A percentile compares a stretch with the other conserved stretches of the same genome.
phyloP scores from a whole-genome alignment of 2,888 invertebrate genomes.

The Ephialtes manifestator region DNA sequence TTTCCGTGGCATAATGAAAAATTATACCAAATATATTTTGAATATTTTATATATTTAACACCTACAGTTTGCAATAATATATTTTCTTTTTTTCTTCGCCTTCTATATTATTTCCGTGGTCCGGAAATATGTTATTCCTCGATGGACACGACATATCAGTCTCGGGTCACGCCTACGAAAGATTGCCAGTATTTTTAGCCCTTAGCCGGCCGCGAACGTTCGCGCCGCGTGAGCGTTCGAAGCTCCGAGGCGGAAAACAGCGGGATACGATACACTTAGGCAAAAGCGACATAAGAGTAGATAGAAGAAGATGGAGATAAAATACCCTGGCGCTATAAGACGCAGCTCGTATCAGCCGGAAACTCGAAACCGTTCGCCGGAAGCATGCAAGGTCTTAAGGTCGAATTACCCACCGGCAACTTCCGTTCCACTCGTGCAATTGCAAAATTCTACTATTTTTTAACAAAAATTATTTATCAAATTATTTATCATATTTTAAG shows the following conservation, averaged over 20 bases:
- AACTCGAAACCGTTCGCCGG: slow-evolving; percentile 60
- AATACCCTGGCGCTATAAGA: background rate
- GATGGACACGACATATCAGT: slow-evolving; percentile 58
- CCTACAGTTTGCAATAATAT: too few species aligned
- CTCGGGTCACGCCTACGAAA: slow-evolving; percentile 59
- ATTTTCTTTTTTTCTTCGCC: too few species aligned
- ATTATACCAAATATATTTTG: too few species aligned
- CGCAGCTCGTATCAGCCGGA: slow-evolving; percentile 48
- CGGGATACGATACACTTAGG: slow-evolving; percentile 14
- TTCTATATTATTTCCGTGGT: slow-evolving; percentile 28
- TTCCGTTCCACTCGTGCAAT: slow-evolving; percentile 33
- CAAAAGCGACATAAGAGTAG: slow-evolving; percentile 3
- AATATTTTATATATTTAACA: too few species aligned
- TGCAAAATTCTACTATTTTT: background rate
- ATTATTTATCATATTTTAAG: too few species aligned
- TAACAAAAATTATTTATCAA: background rate
- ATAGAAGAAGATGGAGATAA: slow-evolving; percentile 22
- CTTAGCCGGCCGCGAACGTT: background rate
- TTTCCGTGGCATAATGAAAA: too few species aligned
- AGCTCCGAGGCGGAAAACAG: slow-evolving; percentile 20
- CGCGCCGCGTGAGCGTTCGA: slow-evolving; percentile 15
- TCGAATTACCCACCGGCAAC: slow-evolving; percentile 30
- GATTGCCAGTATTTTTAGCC: slow-evolving; percentile 48
- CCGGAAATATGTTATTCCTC: slow-evolving; percentile 58
- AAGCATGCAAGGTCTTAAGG: slow-evolving; percentile 47